Conservation (phyloP, 1,140 invertebrate genomes). For the Drosophila miranda region DNA sequence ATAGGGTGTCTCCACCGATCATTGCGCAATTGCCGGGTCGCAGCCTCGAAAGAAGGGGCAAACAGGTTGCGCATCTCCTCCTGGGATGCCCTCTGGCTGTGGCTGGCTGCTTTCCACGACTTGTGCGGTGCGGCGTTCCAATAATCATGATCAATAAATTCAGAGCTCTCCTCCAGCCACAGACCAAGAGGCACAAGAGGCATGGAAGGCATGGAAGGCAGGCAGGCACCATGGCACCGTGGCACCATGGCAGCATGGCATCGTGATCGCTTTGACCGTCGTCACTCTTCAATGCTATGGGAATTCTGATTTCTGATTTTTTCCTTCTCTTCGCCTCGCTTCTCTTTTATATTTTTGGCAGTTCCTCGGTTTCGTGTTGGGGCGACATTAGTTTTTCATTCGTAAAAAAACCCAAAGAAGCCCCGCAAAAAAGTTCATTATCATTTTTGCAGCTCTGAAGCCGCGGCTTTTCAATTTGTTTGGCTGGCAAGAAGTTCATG, state of each 20-base stretch:
- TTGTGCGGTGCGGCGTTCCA: constrained; percentile 61
- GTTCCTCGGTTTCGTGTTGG: constrained; percentile 47
- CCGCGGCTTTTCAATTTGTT: constrained; percentile 53
- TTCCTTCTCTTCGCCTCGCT: too few species aligned
- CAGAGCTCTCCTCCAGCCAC: constrained; percentile 17
- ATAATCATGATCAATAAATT: constrained; percentile 79
- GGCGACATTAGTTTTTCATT: constrained; percentile 56
- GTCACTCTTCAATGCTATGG: constrained; percentile 57
- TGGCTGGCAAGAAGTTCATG: constrained; percentile 33
- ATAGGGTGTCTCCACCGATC: neutral
- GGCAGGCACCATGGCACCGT: too few species aligned
- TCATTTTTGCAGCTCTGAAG: constrained; percentile 9
- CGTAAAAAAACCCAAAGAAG: too few species aligned
- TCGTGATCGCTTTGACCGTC: constrained; percentile 72
- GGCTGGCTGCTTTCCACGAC: constrained; percentile 50
- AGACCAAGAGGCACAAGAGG: too few species aligned
- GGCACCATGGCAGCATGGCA: neutral
- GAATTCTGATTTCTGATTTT: constrained; percentile 43
- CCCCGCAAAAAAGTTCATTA: constrained; percentile 38
- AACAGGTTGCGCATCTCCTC: constrained; percentile 31
- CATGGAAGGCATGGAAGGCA: too few species aligned
- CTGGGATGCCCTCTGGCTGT: constrained; percentile 2
- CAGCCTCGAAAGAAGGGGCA: constrained; percentile 12
- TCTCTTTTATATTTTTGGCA: constrained; percentile 29
- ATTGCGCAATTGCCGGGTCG: constrained; percentile 34